Percentiles rank a stretch among this genome's conserved stretches.
Conservation (phyloP, 1,140 invertebrate genomes). For the Atta cephalotes region DNA sequence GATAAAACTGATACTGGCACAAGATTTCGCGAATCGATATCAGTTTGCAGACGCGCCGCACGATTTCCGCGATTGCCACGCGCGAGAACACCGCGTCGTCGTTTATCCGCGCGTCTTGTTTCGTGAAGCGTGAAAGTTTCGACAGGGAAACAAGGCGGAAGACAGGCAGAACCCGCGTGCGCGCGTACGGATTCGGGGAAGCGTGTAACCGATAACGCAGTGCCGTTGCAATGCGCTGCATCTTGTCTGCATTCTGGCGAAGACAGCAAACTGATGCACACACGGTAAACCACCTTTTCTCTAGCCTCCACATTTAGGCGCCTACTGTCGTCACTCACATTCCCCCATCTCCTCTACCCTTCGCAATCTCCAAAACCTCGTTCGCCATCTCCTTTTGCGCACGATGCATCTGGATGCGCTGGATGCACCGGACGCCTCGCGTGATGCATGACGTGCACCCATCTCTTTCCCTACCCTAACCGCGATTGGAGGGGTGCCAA, state of each 20-base stretch:
- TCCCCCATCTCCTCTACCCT: background rate
- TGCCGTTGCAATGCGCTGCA: slow-evolving; percentile 47
- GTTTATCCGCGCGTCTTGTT: slow-evolving; percentile 41
- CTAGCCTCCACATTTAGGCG: slow-evolving; percentile 48
- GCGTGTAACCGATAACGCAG: slow-evolving; percentile 71
- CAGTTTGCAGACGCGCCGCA: slow-evolving; percentile 17
- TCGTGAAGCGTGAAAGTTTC: slow-evolving; percentile 51
- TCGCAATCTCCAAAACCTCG: slow-evolving; percentile 24
- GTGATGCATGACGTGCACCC: slow-evolving; percentile 77
- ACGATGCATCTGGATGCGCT: slow-evolving; percentile 74
- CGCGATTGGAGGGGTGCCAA: slow-evolving; percentile 75
- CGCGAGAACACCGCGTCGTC: slow-evolving; percentile 7
- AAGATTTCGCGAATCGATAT: slow-evolving; percentile 31
- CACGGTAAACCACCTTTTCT: slow-evolving; percentile 60
- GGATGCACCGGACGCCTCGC: slow-evolving; percentile 77
- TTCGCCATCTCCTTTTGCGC: slow-evolving; percentile 66
- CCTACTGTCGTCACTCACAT: slow-evolving; percentile 35
- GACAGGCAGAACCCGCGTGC: background rate
- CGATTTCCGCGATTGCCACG: slow-evolving; percentile 28
- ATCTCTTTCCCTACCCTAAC: slow-evolving; percentile 19
- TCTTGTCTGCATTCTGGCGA: slow-evolving; percentile 68
- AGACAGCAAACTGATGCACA: slow-evolving; percentile 76
- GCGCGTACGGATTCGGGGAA: slow-evolving; percentile 42
- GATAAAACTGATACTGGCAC: background rate
- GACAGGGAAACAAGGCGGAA: slow-evolving; percentile 39